A percentile compares a stretch with the other conserved stretches of the same genome.
These are phyloP conservation scores for Euphonia xanthogaster DNA, from an alignment of 2,797 vertebrate genomes.

Conservation along the genomic window DNA sequence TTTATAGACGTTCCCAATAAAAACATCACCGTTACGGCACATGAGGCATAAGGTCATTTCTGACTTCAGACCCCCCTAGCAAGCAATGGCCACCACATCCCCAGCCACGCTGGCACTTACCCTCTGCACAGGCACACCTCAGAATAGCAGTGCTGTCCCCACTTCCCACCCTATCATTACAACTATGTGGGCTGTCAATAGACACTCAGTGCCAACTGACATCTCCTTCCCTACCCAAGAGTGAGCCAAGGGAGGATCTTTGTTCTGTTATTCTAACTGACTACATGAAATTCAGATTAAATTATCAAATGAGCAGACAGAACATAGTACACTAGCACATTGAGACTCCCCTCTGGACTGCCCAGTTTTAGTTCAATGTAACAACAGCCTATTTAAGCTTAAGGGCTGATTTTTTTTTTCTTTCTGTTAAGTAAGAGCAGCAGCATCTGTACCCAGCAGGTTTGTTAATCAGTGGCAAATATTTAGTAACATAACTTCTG, in stretches of 20 bases:
- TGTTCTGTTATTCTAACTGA: neutral
- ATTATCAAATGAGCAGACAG: neutral
- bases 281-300: neutral
- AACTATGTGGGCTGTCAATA: fast-evolving
- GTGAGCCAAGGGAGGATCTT: neutral
- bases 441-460: neutral
- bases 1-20: neutral
- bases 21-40: fast-evolving
- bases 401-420: neutral
- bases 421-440: neutral
- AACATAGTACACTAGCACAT: neutral
- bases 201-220: neutral
- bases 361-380: neutral
- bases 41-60: neutral
- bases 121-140: neutral
- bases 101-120: fast-evolving
- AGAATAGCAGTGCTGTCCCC: fast-evolving
- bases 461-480: neutral
- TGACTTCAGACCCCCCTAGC: neutral
- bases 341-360: neutral
- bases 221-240: neutral
- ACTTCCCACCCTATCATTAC: neutral
- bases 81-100: neutral
- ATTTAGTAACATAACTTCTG: neutral
- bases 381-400: neutral